phyloP scores from a whole-genome alignment of 35 echinoderm and acorn worm genomes.

The Ptychodera flava region DNA sequence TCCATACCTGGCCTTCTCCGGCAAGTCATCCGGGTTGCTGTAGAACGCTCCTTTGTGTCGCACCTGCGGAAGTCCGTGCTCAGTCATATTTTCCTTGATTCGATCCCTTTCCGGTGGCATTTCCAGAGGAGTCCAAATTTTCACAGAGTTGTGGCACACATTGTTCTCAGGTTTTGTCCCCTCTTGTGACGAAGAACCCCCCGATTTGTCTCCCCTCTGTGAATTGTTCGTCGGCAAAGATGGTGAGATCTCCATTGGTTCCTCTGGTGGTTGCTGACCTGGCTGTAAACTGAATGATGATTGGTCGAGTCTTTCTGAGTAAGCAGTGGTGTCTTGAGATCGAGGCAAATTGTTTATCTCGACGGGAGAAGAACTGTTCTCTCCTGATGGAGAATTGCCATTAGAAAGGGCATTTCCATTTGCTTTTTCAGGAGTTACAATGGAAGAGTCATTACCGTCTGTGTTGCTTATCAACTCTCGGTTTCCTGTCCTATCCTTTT shows the following conservation, averaged over 20 bases:
- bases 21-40: constrained; percentile 54
- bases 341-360: background rate
- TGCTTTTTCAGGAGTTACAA: background rate
- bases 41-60: constrained; percentile 70
- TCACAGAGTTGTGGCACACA: background rate
- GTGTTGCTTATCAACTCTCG: too few species aligned
- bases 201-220: background rate
- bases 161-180: background rate
- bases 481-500: too few species aligned
- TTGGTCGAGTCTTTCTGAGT: background rate
- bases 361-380: background rate
- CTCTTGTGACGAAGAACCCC: background rate
- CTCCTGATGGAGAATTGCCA: background rate
- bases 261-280: background rate
- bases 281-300: background rate
- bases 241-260: background rate
- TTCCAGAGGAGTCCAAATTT: constrained; percentile 42
- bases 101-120: constrained; percentile 45
- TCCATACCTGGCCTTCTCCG: constrained; percentile 31
- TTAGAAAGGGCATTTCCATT: background rate
- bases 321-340: background rate
- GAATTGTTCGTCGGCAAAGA: background rate
- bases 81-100: constrained; percentile 30
- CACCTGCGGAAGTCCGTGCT: constrained; percentile 61
- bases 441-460: too few species aligned